A percentile compares a stretch with the other conserved stretches of the same genome.
phyloP scores from a whole-genome alignment of 2,113 vertebrate species.

The Carettochelys insculpta region DNA sequence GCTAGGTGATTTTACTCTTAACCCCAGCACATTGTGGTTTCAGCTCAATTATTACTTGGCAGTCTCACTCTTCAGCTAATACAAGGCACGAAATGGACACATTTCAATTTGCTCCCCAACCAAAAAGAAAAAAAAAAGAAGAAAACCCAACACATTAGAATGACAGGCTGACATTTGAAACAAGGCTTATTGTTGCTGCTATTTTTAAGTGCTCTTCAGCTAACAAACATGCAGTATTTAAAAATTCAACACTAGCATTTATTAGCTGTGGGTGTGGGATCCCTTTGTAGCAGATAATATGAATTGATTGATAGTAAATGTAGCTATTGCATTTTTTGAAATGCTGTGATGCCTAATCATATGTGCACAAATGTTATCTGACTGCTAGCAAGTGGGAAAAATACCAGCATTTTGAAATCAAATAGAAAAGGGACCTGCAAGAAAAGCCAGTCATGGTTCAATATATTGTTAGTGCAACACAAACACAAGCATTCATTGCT shows the following conservation, averaged over 20 bases:
- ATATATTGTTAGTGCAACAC: slow-evolving; percentile 50
- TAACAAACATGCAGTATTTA: neutral
- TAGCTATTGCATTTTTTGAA: neutral
- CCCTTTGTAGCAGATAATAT: neutral
- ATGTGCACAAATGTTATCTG: neutral
- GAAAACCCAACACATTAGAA: neutral
- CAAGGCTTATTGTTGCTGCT: neutral
- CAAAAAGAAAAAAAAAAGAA: too few species aligned
- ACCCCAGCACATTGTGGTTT: neutral
- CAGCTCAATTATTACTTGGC: neutral
- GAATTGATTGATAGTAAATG: neutral
- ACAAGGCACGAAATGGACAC: neutral
- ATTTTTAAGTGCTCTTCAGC: neutral
- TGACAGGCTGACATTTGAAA: neutral
- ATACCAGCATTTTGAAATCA: slow-evolving; percentile 51
- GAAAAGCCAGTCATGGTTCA: slow-evolving; percentile 34
- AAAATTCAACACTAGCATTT: neutral
- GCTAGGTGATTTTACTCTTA: neutral
- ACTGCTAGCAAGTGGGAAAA: slow-evolving; percentile 39
- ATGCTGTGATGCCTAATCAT: neutral
- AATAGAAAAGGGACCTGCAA: slow-evolving; percentile 58
- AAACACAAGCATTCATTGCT: slow-evolving; percentile 69
- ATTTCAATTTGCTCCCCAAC: neutral
- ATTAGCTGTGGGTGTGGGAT: neutral
- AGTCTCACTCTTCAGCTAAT: neutral